phyloP scores from a whole-genome alignment of 37 sponge, comb jelly and placozoan genomes.

The Chondrosia reniformis region DNA sequence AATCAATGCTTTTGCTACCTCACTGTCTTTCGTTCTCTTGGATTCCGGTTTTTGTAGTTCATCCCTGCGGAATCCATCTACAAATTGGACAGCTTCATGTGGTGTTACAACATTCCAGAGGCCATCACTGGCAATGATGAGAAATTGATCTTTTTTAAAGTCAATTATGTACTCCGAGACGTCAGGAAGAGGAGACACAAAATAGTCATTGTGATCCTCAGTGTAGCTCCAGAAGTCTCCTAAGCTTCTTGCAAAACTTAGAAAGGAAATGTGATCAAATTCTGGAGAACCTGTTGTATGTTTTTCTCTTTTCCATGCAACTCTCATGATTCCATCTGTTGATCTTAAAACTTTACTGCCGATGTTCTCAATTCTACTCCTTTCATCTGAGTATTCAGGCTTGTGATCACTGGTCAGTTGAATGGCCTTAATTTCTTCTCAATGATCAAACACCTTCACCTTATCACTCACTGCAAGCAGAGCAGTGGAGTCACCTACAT shows the following conservation, averaged over 20 bases:
- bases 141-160: conserved; percentile 51
- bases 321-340: conserved; percentile 68
- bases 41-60: conserved; percentile 16
- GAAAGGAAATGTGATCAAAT: conserved; percentile 77
- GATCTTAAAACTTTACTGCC: conserved; percentile 64
- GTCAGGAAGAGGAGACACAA: conserved; percentile 89
- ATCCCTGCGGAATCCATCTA: conserved; percentile 43
- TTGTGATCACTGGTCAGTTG: conserved; percentile 90
- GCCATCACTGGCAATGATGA: conserved; percentile 85
- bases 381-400: conserved; percentile 81
- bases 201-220: conserved; percentile 52
- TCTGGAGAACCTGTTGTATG: conserved; percentile 7
- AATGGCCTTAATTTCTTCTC: conserved; percentile 44
- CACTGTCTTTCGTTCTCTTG: not conserved
- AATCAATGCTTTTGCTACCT: conserved; percentile 67
- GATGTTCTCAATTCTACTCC: conserved; percentile 44
- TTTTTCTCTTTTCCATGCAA: conserved; percentile 81
- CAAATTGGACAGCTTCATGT: conserved; percentile 62
- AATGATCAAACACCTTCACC: too few relatives aligned
- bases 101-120: conserved; percentile 85
- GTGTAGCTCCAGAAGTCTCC: conserved; percentile 94
- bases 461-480: conserved; percentile 36
- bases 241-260: conserved; percentile 85
- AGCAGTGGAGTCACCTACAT: conserved; percentile 89
- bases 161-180: conserved; percentile 53